Percentiles rank a stretch among this genome's conserved stretches.
phyloP scores from a whole-genome alignment of 2,797 vertebrate genomes.

The Somateria mollissima region DNA sequence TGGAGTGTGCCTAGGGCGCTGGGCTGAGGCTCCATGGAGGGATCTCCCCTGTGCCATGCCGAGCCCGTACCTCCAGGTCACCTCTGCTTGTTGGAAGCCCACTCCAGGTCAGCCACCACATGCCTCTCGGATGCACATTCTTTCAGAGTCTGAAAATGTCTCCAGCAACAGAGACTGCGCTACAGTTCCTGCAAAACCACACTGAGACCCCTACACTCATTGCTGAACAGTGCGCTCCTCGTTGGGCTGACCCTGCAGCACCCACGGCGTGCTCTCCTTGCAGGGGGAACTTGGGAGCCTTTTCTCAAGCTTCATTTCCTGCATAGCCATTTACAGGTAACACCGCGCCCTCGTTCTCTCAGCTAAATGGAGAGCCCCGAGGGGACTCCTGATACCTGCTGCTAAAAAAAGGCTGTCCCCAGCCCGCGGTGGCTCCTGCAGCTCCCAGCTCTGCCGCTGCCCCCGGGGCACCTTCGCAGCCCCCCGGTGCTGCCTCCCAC shows the following conservation, averaged over 20 bases:
- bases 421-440: too few relatives aligned
- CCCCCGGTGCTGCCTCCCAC: rapidly evolving
- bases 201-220: rapidly evolving
- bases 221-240: neutral
- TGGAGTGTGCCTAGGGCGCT: neutral
- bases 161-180: rapidly evolving
- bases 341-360: neutral
- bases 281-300: neutral
- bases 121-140: too few relatives aligned
- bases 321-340: neutral
- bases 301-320: neutral
- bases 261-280: neutral
- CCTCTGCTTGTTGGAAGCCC: neutral
- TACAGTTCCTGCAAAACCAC: neutral
- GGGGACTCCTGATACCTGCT: neutral
- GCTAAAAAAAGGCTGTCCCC: neutral
- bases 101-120: rapidly evolving
- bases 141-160: neutral
- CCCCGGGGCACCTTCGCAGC: neutral
- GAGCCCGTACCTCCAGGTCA: rapidly evolving
- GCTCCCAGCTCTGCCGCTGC: neutral
- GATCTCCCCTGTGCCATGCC: rapidly evolving
- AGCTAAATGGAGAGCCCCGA: neutral
- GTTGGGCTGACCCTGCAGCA: neutral
- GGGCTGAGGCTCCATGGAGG: neutral